Conservation (phyloP, 2,113 vertebrate genomes). For the Scomber colias region DNA sequence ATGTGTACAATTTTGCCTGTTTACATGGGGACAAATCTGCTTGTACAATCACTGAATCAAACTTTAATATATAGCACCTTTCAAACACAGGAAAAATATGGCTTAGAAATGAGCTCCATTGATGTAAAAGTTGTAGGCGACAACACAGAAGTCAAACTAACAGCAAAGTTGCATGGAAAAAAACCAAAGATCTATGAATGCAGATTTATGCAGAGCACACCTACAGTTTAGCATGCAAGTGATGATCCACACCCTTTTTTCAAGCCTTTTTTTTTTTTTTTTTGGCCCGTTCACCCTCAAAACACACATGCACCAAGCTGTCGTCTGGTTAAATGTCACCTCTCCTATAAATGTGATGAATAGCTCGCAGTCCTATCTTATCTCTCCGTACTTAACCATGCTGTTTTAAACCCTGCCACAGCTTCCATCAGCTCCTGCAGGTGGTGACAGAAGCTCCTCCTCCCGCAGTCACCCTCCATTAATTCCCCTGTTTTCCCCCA, state of each 20-base stretch:
- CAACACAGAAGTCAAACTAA: too few relatives aligned
- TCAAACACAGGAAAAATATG: too few relatives aligned
- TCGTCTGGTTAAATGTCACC: conserved; percentile 66
- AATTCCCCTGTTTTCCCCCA: conserved; percentile 19
- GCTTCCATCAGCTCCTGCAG: conserved; percentile 34
- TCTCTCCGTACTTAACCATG: conserved; percentile 50
- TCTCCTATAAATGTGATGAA: conserved; percentile 61
- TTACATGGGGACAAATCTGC: not conserved
- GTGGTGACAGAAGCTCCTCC: conserved; percentile 64
- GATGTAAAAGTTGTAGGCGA: too few relatives aligned
- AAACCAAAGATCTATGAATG: too few relatives aligned
- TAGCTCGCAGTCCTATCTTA: conserved; percentile 57
- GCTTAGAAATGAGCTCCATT: too few relatives aligned
- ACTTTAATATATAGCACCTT: too few relatives aligned
- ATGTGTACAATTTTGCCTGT: not conserved
- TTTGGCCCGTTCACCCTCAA: conserved; percentile 19
- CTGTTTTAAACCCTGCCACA: conserved; percentile 38
- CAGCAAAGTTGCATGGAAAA: too few relatives aligned
- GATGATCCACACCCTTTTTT: not conserved
- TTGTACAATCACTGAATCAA: not conserved
- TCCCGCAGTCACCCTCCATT: conserved; percentile 50
- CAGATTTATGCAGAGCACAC: not conserved
- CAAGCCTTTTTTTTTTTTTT: not conserved
- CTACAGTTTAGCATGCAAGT: not conserved
- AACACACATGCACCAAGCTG: conserved; percentile 33